phyloP scores from a whole-genome alignment of 2,113 vertebrate species.

The Eulemur macaco region DNA sequence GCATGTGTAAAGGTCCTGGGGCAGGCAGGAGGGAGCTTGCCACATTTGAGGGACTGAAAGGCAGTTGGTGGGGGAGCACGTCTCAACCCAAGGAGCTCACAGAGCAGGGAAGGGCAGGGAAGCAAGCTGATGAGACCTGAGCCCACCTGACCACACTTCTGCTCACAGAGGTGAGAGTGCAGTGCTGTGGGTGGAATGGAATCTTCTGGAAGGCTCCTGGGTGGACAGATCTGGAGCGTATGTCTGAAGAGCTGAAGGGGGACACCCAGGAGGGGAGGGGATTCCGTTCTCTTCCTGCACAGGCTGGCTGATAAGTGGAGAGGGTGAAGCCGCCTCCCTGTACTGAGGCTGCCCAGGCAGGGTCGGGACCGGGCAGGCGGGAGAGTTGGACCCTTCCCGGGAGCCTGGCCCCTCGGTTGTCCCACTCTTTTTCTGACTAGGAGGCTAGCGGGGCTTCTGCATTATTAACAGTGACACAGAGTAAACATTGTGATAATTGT shows the following conservation, averaged over 20 bases:
- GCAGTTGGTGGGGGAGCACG: neutral
- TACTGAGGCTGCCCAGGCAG: neutral
- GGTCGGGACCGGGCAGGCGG: neutral
- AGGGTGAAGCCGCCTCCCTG: too few species aligned
- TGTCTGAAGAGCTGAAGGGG: neutral
- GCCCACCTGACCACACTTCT: neutral
- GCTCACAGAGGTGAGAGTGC: neutral
- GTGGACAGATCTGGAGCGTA: neutral
- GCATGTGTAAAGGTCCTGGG: neutral
- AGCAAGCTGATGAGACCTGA: rapidly evolving
- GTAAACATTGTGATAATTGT: constrained; percentile 65
- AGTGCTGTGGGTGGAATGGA: neutral
- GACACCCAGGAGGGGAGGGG: neutral
- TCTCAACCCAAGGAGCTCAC: neutral
- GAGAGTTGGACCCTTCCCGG: neutral
- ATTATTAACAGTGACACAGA: constrained; percentile 66
- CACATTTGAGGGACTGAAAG: neutral
- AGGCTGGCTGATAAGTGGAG: neutral
- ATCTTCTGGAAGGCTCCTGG: neutral
- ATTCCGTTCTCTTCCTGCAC: neutral
- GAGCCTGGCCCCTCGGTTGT: neutral
- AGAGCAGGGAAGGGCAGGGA: rapidly evolving
- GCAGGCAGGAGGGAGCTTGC: neutral
- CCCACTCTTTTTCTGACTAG: neutral
- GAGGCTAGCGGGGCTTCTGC: neutral